Evolutionary conservation across 1,140 invertebrate genomes (phyloP).

Genomic region (Steinernema khuongi): DNA sequence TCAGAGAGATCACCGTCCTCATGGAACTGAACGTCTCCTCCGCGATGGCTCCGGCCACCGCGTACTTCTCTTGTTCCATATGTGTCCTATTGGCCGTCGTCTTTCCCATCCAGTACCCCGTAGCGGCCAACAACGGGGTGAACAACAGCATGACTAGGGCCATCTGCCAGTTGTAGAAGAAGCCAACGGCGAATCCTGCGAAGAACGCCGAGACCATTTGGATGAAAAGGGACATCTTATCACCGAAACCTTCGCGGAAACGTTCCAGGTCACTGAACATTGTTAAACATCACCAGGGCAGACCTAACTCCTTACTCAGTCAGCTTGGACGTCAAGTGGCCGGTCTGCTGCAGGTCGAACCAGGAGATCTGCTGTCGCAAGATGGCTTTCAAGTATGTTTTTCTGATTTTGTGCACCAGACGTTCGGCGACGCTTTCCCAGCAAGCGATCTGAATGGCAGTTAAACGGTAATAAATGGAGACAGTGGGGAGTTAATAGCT

Average conservation of each 20-base stretch:
- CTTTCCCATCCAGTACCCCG: conserved; percentile 39
- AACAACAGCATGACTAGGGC: conserved; percentile 40
- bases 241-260: conserved; percentile 78
- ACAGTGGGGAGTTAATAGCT: no score
- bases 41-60: conserved; percentile 70
- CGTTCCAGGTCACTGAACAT: conserved; percentile 73
- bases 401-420: conserved; percentile 70
- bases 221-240: conserved; percentile 74
- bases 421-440: conserved; percentile 59
- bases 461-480: no score
- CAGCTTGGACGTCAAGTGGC: conserved; percentile 78
- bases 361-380: conserved; percentile 79
- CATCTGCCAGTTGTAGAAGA: conserved; percentile 37
- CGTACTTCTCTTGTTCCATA: conserved; percentile 72
- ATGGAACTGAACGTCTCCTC: conserved; percentile 73
- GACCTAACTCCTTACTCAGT: conserved; percentile 72
- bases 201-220: conserved; percentile 59
- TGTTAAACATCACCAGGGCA: not conserved
- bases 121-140: conserved; percentile 40
- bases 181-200: conserved; percentile 37
- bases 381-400: conserved; percentile 69
- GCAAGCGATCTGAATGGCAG: conserved; percentile 37
- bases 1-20: conserved; percentile 74
- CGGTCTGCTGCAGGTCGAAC: conserved; percentile 77
- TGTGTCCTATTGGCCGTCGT: conserved; percentile 61